Conservation (phyloP, 2,797 vertebrate species). For the Myripristis jacobus region DNA sequence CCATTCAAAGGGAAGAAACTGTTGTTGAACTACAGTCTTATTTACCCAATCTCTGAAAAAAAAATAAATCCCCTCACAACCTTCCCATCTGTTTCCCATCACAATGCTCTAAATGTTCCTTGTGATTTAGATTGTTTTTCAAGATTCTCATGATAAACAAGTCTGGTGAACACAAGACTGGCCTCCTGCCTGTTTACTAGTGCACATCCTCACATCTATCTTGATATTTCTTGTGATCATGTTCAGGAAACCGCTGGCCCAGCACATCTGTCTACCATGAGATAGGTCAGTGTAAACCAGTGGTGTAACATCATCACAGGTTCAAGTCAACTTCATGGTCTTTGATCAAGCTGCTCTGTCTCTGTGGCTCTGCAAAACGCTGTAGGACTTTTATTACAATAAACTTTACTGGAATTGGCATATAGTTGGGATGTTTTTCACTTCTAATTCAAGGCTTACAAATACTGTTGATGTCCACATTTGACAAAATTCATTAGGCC, state of each 20-base stretch:
- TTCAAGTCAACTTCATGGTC: constrained; percentile 18
- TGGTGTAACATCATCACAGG: constrained; percentile 1
- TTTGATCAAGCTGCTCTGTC: constrained; percentile 17
- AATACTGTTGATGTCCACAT: neutral
- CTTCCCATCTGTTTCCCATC: neutral
- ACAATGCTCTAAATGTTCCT: neutral
- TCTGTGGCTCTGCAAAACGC: constrained; percentile 28
- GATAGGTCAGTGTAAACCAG: constrained; percentile 17
- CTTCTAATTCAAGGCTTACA: neutral
- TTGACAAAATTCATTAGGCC: neutral
- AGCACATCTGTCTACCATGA: constrained; percentile 3
- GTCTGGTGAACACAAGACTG: neutral
- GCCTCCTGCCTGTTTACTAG: neutral
- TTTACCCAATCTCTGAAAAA: too few relatives aligned
- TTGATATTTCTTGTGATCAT: neutral
- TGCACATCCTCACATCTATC: neutral
- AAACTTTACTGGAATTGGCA: constrained; percentile 41
- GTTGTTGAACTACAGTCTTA: too few relatives aligned
- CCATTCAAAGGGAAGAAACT: too few relatives aligned
- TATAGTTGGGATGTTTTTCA: neutral
- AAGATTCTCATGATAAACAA: constrained; percentile 25
- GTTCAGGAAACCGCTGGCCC: neutral
- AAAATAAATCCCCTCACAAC: too few relatives aligned
- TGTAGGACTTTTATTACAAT: constrained; percentile 42
- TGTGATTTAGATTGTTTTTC: neutral